phyloP scores from a whole-genome alignment of 2,113 vertebrate species.

The Columba livia region DNA sequence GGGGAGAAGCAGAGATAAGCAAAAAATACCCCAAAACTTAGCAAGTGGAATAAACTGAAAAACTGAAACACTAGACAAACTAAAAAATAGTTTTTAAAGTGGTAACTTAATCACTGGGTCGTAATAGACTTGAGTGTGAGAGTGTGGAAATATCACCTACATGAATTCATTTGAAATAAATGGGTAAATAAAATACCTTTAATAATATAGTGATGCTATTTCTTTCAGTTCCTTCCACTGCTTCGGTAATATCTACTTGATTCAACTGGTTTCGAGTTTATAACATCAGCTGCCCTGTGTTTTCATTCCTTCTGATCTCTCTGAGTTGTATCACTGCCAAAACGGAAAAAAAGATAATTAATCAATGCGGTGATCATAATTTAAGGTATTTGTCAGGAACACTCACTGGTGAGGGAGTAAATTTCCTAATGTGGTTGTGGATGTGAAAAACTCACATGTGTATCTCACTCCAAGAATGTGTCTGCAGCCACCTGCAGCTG shows the following conservation, averaged over 20 bases:
- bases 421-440: neutral
- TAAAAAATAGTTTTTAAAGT: neutral
- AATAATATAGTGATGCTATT: neutral
- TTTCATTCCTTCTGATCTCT: neutral
- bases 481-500: neutral
- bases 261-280: neutral
- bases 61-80: neutral
- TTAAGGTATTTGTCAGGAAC: neutral
- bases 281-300: neutral
- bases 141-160: neutral
- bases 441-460: neutral
- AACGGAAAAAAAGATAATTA: too few species aligned
- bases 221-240: neutral
- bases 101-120: neutral
- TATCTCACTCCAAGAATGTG: too few species aligned
- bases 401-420: neutral
- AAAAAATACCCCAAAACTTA: neutral
- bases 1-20: neutral
- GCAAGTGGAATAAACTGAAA: neutral
- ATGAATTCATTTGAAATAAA: neutral
- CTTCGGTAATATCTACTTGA: neutral
- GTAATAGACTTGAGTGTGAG: neutral
- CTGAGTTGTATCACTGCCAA: too few species aligned
- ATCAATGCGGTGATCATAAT: too few species aligned
- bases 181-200: neutral